Conservation (phyloP, 2,888 invertebrate species). For the Papilio protenor region DNA sequence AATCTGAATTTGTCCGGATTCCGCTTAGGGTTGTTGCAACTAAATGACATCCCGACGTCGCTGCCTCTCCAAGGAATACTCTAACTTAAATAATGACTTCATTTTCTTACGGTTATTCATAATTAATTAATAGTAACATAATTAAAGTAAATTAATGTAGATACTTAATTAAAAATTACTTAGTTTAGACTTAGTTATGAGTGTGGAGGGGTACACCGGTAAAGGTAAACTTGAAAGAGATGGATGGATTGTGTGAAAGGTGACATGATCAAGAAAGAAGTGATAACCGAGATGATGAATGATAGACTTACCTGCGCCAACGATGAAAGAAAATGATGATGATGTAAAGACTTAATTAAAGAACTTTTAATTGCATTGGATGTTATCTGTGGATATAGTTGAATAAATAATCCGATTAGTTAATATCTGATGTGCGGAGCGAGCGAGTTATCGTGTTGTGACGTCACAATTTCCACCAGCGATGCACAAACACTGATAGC, state of each 20-base stretch:
- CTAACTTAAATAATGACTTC: neutral
- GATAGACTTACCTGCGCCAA: too few species aligned
- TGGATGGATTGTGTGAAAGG: too few species aligned
- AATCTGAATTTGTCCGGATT: conserved; percentile 17
- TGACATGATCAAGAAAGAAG: too few species aligned
- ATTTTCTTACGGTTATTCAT: neutral
- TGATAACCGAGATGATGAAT: too few species aligned
- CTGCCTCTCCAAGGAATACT: neutral
- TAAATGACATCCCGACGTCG: neutral
- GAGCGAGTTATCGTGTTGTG: conserved; percentile 44
- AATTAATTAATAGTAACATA: neutral
- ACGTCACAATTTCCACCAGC: conserved; percentile 51
- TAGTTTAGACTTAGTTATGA: too few species aligned
- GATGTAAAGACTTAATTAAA: neutral
- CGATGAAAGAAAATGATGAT: too few species aligned
- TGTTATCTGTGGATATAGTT: neutral
- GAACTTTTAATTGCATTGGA: neutral
- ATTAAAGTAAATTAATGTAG: neutral
- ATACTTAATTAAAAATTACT: neutral
- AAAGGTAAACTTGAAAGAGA: too few species aligned
- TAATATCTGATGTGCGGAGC: conserved; percentile 39
- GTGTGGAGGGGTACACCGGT: too few species aligned
- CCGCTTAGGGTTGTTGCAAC: conserved; percentile 9
- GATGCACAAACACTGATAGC: conserved; percentile 59
- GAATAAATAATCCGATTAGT: conserved; percentile 41